Conservation (phyloP, 2,113 vertebrate genomes). For the Furnarius figulus region DNA sequence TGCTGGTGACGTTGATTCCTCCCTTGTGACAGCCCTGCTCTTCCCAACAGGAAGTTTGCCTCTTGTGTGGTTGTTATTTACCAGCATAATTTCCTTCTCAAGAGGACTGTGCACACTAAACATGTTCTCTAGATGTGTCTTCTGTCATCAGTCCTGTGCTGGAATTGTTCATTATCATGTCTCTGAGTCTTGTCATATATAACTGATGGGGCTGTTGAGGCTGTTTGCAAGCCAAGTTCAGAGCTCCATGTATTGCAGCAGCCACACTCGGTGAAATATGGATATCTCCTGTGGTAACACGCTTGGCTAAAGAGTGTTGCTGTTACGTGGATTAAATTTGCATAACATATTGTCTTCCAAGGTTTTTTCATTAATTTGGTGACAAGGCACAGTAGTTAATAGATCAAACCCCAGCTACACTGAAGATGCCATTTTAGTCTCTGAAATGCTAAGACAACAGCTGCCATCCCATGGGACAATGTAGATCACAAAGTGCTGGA, state of each 20-base stretch:
- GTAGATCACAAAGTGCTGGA: not conserved
- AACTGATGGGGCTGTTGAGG: not conserved
- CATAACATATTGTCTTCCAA: not conserved
- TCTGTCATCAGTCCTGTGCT: not conserved
- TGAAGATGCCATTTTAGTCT: not conserved
- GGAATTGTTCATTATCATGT: not conserved
- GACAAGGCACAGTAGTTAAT: not conserved
- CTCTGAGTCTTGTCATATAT: not conserved
- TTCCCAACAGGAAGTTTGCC: not conserved
- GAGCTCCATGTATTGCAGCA: not conserved
- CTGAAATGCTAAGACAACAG: not conserved
- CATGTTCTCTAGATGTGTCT: not conserved
- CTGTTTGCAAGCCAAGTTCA: not conserved
- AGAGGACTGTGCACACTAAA: not conserved
- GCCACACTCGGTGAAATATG: not conserved
- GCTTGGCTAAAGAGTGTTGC: not conserved
- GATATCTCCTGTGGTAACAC: not conserved
- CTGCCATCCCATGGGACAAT: not conserved
- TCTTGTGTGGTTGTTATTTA: not conserved
- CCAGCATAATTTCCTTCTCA: not conserved
- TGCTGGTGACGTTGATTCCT: not conserved
- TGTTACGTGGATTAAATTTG: conserved; percentile 6
- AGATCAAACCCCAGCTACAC: not conserved
- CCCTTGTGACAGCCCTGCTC: not conserved
- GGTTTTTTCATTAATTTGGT: conserved; percentile 20